Conservation (phyloP, 2,888 invertebrate species). For the Mylabris sibirica region DNA sequence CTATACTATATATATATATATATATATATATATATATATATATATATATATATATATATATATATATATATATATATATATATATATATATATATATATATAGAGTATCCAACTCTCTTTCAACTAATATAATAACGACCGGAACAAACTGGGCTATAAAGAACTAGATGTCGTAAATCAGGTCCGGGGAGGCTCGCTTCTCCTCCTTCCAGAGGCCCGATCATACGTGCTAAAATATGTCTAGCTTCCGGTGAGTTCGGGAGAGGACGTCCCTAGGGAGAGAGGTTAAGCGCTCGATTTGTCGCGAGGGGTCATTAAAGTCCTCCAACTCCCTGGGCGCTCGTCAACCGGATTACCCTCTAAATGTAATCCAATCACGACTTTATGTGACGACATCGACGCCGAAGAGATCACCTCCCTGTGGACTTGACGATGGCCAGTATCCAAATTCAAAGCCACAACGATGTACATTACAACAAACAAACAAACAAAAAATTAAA, state of each 20-base stretch:
- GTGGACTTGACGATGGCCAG: neutral
- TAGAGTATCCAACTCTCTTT: slow-evolving; percentile 63
- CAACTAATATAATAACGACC: slow-evolving; percentile 70
- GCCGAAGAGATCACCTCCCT: slow-evolving; percentile 15
- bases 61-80: too few relatives aligned
- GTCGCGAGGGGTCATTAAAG: slow-evolving; percentile 64
- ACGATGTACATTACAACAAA: too few relatives aligned
- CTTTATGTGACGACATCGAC: slow-evolving; percentile 47
- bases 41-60: too few relatives aligned
- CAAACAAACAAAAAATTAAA: neutral
- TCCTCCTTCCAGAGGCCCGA: slow-evolving; percentile 38
- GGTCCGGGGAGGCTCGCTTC: slow-evolving; percentile 45
- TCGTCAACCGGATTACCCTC: slow-evolving; percentile 68
- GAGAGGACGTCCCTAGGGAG: slow-evolving; percentile 47
- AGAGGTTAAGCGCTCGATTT: slow-evolving; percentile 63
- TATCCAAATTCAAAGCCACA: neutral
- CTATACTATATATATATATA: too few relatives aligned
- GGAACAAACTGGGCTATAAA: slow-evolving; percentile 73
- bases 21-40: too few relatives aligned
- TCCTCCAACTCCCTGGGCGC: slow-evolving; percentile 64
- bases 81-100: too few relatives aligned
- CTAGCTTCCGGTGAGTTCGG: slow-evolving; percentile 50
- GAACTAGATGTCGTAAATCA: slow-evolving; percentile 73
- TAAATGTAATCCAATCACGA: slow-evolving; percentile 74
- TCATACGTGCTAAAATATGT: slow-evolving; percentile 59